phyloP scores from a whole-genome alignment of 2,888 invertebrate species.

The Buathra laborator region DNA sequence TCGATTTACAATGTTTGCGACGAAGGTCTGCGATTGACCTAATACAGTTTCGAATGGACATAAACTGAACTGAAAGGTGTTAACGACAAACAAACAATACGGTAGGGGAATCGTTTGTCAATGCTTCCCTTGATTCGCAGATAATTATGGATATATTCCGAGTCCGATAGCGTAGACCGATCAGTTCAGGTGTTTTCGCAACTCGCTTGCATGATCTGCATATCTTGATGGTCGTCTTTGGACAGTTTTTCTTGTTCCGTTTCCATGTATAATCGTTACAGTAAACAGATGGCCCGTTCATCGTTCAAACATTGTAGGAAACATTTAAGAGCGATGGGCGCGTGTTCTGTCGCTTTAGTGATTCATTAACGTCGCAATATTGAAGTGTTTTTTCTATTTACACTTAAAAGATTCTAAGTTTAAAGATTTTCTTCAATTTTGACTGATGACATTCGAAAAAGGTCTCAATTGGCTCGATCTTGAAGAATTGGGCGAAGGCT shows the following conservation, averaged over 20 bases:
- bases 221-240: neutral
- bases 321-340: neutral
- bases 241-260: neutral
- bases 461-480: no score
- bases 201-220: neutral
- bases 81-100: neutral
- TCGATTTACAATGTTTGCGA: neutral
- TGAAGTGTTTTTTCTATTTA: neutral
- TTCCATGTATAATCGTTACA: neutral
- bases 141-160: constrained; percentile 1
- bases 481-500: no score
- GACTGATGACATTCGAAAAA: no score
- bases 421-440: no score
- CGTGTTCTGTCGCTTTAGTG: neutral
- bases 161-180: neutral
- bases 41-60: neutral
- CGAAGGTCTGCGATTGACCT: neutral
- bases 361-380: neutral
- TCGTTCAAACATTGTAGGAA: neutral
- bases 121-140: neutral
- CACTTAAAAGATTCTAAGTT: neutral
- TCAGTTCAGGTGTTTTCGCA: neutral
- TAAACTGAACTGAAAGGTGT: no score
- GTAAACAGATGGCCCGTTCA: neutral
- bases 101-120: neutral